Base-by-base conservation (phyloP, 2,888 invertebrate species). In the Aleiodes alternator region DNA sequence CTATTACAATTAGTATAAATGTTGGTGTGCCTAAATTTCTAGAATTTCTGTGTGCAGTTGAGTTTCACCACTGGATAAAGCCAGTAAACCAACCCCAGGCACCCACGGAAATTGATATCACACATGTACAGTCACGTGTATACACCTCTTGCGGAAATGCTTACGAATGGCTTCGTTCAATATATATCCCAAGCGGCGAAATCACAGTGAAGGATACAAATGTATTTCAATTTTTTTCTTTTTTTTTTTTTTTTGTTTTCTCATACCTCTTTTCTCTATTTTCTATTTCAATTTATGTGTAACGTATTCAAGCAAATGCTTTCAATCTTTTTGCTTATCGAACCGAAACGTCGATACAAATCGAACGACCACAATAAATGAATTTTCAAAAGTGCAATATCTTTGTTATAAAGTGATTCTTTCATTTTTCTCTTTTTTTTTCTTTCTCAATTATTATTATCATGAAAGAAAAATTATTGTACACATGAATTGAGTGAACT, bases 111-210 rank as follows among this genome's bases (percentile, higher is more conserved):
- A 78, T 79, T 76, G 75, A 79, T 77, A 75, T 73, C 73, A 69
- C 72, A 73, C 69, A 43, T 73, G 56, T 53, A 50, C n/a, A 29
- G 64, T 51, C 29, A 50, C 29, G 55, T 55, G 57, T 16, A 69
- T 5, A 43, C 43, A 43, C 66, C 48, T 6, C 59, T 72, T 34
- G 38, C 34, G 43, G 38, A 72, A 38, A 16, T 14, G 38, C 53
- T 53, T 51, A 31, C 38, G 16, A 53, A 81, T 80, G 69, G 78
- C 59, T 80, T 77, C 79, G 77, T 82, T 80, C 80, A 80, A 76
- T 23, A 76, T 23, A 76, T 77, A 77, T 79, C 75, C 78, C 72
- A 74, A 72, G 73, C 56, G 72, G 59, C 43, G 66, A 66, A 51
- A 73, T 73, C 57, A 51, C 57, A 31, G 50, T 31, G 50, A 59